Conservation (phyloP, 2,888 invertebrate species). For the Parnassius mnemosyne region DNA sequence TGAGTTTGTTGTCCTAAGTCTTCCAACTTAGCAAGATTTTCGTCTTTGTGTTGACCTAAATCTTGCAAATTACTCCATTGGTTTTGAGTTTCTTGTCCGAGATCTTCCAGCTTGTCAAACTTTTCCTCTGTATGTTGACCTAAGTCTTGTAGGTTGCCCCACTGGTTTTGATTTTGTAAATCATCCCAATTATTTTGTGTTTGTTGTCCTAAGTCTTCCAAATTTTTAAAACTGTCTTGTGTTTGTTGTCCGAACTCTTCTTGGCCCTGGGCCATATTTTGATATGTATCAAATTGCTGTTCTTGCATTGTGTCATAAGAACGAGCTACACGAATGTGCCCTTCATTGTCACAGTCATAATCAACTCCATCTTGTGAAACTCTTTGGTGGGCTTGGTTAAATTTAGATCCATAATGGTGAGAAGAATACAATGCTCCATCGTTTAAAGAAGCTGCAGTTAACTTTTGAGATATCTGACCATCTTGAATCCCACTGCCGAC, state of each 20-base stretch:
- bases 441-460: slow-evolving; percentile 44
- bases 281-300: slow-evolving; percentile 30
- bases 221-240: slow-evolving; percentile 28
- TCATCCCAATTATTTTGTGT: slow-evolving; percentile 33
- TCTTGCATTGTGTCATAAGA: slow-evolving; percentile 44
- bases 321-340: slow-evolving; percentile 55
- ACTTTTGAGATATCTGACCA: slow-evolving; percentile 48
- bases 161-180: slow-evolving; percentile 26
- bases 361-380: slow-evolving; percentile 38
- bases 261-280: slow-evolving; percentile 37
- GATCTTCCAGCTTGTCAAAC: no score
- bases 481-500: slow-evolving; percentile 40
- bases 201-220: slow-evolving; percentile 37
- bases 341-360: slow-evolving; percentile 52
- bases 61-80: slow-evolving; percentile 33
- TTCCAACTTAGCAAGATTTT: slow-evolving; percentile 35
- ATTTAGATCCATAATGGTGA: slow-evolving; percentile 48
- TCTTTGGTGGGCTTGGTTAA: slow-evolving; percentile 45
- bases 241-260: slow-evolving; percentile 34
- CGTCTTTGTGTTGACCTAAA: slow-evolving; percentile 38
- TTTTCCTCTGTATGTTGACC: slow-evolving; percentile 36
- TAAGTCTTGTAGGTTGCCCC: slow-evolving; percentile 35
- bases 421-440: slow-evolving; percentile 42
- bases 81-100: not conserved
- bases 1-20: slow-evolving; percentile 39